Conservation (phyloP, 2,888 invertebrate genomes). For the Polymixis lichenea region DNA sequence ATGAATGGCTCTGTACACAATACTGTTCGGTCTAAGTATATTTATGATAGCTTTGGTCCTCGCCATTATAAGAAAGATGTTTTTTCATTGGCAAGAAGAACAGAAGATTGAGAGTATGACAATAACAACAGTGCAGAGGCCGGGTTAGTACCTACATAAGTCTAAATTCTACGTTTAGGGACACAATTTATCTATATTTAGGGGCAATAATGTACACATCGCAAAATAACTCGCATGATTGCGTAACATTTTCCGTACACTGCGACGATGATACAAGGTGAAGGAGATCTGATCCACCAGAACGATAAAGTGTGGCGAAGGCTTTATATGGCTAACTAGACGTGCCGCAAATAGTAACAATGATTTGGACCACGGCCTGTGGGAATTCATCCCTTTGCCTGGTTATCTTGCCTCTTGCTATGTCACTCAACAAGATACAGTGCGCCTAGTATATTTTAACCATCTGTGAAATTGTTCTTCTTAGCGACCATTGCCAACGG, state of each 20-base stretch:
- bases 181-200: neutral
- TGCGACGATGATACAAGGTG: neutral
- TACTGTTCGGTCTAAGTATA: constrained; percentile 86
- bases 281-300: neutral
- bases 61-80: constrained; percentile 86
- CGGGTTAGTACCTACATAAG: constrained; percentile 73
- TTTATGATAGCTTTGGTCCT: constrained; percentile 86
- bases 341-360: neutral
- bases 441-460: neutral
- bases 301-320: neutral
- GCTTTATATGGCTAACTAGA: no score
- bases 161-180: neutral
- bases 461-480: neutral
- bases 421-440: neutral
- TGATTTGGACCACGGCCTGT: neutral
- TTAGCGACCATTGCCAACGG: no score
- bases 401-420: neutral
- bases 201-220: neutral
- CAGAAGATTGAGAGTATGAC: constrained; percentile 81
- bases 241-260: neutral
- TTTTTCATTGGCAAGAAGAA: constrained; percentile 86
- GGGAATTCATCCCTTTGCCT: neutral
- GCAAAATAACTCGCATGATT: neutral
- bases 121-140: constrained; percentile 74
- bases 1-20: constrained; percentile 86